These are phyloP conservation scores for Galagoides demidoff DNA, from an alignment of 2,797 vertebrate genomes.

Conservation along the genomic window DNA sequence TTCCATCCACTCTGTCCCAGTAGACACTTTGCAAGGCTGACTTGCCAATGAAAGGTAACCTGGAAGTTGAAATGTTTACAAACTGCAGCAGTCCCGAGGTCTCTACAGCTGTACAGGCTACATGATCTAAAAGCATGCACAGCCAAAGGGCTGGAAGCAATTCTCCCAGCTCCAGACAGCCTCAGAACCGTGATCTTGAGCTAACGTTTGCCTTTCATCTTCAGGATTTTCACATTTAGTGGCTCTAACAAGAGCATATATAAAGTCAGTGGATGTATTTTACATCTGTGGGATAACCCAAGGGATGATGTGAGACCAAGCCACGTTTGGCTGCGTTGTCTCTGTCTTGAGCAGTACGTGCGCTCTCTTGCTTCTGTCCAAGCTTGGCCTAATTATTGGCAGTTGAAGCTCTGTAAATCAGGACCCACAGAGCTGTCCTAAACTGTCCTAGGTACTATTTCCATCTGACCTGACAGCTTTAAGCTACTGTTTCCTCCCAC, in stretches of 20 bases:
- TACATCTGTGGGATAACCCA: slow-evolving; percentile 50
- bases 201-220: not conserved
- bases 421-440: slow-evolving; percentile 81
- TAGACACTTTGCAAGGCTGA: not conserved
- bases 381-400: slow-evolving; percentile 85
- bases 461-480: slow-evolving; percentile 93
- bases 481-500: slow-evolving; percentile 94
- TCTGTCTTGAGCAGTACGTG: slow-evolving; percentile 69
- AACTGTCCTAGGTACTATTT: slow-evolving; percentile 82
- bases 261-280: slow-evolving; percentile 39
- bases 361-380: slow-evolving; percentile 79
- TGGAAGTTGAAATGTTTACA: not conserved
- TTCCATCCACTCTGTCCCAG: not conserved
- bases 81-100: not conserved
- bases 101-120: not conserved
- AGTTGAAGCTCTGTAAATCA: slow-evolving; percentile 85
- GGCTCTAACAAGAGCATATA: not conserved
- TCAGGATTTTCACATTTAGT: not conserved
- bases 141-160: not conserved
- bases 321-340: slow-evolving; percentile 74
- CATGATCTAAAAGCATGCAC: not conserved
- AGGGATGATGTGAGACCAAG: slow-evolving; percentile 63
- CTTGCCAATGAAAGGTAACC: not conserved
- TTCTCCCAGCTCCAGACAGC: not conserved
- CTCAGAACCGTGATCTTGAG: not conserved